Base-by-base conservation (phyloP, 2,888 invertebrate genomes). In the Leucoma salicis region DNA sequence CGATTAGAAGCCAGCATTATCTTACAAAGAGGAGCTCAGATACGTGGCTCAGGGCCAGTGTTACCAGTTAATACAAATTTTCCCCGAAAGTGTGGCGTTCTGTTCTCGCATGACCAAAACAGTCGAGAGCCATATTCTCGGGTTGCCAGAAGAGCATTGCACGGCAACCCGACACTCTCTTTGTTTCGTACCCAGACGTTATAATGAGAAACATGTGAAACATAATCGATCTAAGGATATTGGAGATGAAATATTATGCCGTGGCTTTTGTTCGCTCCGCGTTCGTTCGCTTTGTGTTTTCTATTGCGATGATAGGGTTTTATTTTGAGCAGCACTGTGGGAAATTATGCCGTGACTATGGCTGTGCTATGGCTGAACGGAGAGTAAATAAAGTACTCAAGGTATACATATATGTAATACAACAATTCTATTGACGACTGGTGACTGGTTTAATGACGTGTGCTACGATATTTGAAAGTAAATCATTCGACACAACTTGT, bases 201-300 rank as follows among this genome's bases (percentile, higher is more conserved):
- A 82, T 86, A 87, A 86, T 85, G 85, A 86, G 86, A 83, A 83
- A 78, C 83, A 83, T 82, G 82, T 80, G 86, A 81, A 83, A 82
- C 70, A 77, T 76, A 80, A 83, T 80, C 84, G 82, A 85, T 79
- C 75, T 77, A 69, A 66, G 77, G 85, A 65, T 76, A 85, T 74
- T 53, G 69, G 85, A 86, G 78, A 80, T 54, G 85, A 71, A 82
- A 84, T 64, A 63, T 53, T 75, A 86, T 65, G 65, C 73, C 75
- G 59, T 53, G 70, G 71, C 70, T 78, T 76, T 69, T 70, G 70
- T 70, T 63, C 63, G 49, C 44, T 46, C 51, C 57, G 53, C 53
- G 51, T 49, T 49, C 50, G 39, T 63, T 61, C 66, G 66, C 70
- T 67, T 74, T 75, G 56, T 77, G 73, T 73, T 66, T 57, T 62